phyloP scores from a whole-genome alignment of 2,113 vertebrate species.

The Anarrhichthys ocellatus region DNA sequence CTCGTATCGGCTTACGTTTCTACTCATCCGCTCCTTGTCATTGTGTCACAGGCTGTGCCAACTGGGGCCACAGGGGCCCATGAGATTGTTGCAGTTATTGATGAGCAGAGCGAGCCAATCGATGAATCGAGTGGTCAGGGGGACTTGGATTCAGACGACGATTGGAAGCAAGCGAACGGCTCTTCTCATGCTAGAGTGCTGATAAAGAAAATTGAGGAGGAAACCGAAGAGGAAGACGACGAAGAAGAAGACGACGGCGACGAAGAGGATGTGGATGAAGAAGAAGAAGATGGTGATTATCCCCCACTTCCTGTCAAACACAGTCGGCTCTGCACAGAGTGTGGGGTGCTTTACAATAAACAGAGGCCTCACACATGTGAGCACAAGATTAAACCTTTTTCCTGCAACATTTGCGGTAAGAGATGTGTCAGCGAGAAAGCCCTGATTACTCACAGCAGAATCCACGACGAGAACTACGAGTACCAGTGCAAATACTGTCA shows the following conservation, averaged over 20 bases:
- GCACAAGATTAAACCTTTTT: conserved; percentile 61
- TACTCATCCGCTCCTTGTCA: background rate
- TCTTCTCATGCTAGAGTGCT: background rate
- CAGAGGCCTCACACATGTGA: conserved; percentile 57
- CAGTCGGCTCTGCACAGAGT: conserved; percentile 65
- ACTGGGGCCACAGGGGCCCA: background rate
- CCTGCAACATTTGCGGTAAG: conserved; percentile 69
- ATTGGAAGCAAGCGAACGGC: conserved; percentile 16
- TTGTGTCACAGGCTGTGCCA: conserved; percentile 17
- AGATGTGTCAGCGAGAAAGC: conserved; percentile 40
- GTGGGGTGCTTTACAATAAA: conserved; percentile 52
- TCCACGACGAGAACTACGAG: conserved; percentile 59
- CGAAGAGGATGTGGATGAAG: background rate
- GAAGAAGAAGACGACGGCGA: background rate
- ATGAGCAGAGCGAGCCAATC: conserved; percentile 24
- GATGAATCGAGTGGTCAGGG: background rate
- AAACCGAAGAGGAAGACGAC: background rate
- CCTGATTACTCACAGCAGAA: conserved; percentile 49
- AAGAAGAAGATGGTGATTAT: background rate
- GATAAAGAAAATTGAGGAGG: background rate
- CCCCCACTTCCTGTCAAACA: background rate
- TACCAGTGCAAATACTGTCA: conserved; percentile 69
- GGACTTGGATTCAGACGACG: conserved; percentile 18
- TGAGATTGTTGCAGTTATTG: background rate
- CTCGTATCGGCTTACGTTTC: background rate